Percentiles rank a stretch among this genome's conserved stretches.
phyloP scores from a whole-genome alignment of 2,888 invertebrate species.

The Drosophila mulleri region DNA sequence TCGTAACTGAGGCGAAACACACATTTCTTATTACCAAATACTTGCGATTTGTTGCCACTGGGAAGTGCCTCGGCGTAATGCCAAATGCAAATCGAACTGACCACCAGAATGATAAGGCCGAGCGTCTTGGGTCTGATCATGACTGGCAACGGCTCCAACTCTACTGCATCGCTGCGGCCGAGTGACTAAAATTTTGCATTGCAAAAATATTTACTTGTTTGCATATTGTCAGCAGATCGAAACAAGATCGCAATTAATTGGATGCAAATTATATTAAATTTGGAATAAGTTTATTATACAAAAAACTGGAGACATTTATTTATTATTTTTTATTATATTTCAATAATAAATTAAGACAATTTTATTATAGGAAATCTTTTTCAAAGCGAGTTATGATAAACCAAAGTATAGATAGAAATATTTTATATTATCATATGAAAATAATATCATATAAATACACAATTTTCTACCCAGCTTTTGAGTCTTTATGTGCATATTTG shows the following conservation, averaged over 20 bases:
- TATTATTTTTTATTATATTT: neutral
- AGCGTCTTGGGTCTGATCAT: slow-evolving; percentile 8
- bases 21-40: slow-evolving; percentile 24
- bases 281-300: neutral
- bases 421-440: neutral
- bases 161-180: slow-evolving; percentile 14
- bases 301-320: neutral
- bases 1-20: neutral
- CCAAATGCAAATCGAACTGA: neutral
- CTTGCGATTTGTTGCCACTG: slow-evolving; percentile 44
- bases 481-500: neutral
- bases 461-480: neutral
- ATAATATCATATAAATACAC: neutral
- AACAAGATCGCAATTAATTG: slow-evolving; percentile 9
- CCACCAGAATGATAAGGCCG: slow-evolving; percentile 27
- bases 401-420: neutral
- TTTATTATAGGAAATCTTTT: neutral
- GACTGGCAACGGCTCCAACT: slow-evolving; percentile 14
- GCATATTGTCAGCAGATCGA: slow-evolving; percentile 1
- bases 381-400: neutral
- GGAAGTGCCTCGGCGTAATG: neutral
- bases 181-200: slow-evolving; percentile 13
- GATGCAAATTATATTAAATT: slow-evolving; percentile 5
- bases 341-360: neutral
- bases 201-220: neutral